Conservation (phyloP, 2,113 vertebrate genomes). For the Nannospalax galili region DNA sequence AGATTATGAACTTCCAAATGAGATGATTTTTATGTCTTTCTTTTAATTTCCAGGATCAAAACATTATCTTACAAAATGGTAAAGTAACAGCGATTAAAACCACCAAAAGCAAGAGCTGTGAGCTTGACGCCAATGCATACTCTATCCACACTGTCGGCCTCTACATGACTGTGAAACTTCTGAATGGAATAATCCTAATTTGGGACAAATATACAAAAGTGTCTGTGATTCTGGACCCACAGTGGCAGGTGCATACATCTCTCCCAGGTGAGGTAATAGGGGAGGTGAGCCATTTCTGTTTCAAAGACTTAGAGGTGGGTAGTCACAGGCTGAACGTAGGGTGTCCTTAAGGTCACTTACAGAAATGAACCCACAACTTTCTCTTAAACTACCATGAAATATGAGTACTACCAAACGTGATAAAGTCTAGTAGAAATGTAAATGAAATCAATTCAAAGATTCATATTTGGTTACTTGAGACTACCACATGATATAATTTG, state of each 20-base stretch:
- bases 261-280: background rate
- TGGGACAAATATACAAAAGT: slow-evolving; percentile 92
- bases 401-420: background rate
- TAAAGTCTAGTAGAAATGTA: background rate
- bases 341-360: background rate
- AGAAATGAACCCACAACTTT: background rate
- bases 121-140: slow-evolving; percentile 78
- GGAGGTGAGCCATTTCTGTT: background rate
- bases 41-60: slow-evolving; percentile 71
- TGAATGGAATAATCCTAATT: slow-evolving; percentile 85
- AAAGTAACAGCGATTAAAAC: slow-evolving; percentile 72
- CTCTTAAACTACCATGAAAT: too few species aligned
- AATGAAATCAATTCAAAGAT: background rate
- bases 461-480: background rate
- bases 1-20: background rate
- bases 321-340: background rate
- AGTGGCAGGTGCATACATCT: slow-evolving; percentile 85
- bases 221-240: slow-evolving; percentile 82
- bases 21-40: background rate
- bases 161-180: slow-evolving; percentile 86
- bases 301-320: background rate
- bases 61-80: slow-evolving; percentile 79
- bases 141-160: slow-evolving; percentile 87
- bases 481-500: slow-evolving; percentile 3
- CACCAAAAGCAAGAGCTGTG: slow-evolving; percentile 79